These are phyloP conservation scores for Nothobranchius kuhntae DNA, from an alignment of 2,113 vertebrate genomes.

Conservation along the genomic window DNA sequence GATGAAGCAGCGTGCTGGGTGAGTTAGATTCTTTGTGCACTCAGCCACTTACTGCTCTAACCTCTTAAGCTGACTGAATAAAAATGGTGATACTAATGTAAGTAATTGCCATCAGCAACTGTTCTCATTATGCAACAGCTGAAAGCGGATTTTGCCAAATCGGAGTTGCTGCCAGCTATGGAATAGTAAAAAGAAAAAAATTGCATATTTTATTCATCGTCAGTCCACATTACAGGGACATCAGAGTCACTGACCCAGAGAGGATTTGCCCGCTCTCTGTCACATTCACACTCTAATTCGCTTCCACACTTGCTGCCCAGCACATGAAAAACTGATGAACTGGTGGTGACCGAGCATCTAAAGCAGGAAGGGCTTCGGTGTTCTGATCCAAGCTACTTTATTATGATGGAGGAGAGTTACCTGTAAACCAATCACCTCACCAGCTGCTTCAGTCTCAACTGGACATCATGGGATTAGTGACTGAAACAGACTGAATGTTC, in stretches of 20 bases:
- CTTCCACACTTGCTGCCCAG: conserved; percentile 34
- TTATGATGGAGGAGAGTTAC: conserved; percentile 27
- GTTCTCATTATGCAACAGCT: conserved; percentile 30
- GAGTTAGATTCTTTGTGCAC: conserved; percentile 37
- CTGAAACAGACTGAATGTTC: conserved; percentile 8
- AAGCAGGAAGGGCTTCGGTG: conserved; percentile 20
- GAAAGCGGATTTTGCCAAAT: conserved; percentile 38
- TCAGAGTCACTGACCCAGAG: conserved; percentile 36
- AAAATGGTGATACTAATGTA: conserved; percentile 61
- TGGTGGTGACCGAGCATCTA: conserved; percentile 36
- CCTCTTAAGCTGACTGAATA: conserved; percentile 58
- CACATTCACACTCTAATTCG: conserved; percentile 33
- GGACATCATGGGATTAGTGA: conserved; percentile 22
- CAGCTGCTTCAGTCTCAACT: conserved; percentile 6
- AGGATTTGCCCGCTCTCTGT: conserved; percentile 27
- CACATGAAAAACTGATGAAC: conserved; percentile 31
- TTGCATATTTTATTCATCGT: conserved; percentile 47
- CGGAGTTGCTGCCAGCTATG: conserved; percentile 22
- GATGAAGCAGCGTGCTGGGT: conserved; percentile 4
- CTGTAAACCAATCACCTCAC: conserved; percentile 11
- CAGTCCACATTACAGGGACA: conserved; percentile 29
- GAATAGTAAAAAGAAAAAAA: conserved; percentile 40
- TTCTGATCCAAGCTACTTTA: conserved; percentile 25
- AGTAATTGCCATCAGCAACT: conserved; percentile 67
- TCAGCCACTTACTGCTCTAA: conserved; percentile 49